phyloP scores from a whole-genome alignment of 2,113 vertebrate species.

The Athene cunicularia region DNA sequence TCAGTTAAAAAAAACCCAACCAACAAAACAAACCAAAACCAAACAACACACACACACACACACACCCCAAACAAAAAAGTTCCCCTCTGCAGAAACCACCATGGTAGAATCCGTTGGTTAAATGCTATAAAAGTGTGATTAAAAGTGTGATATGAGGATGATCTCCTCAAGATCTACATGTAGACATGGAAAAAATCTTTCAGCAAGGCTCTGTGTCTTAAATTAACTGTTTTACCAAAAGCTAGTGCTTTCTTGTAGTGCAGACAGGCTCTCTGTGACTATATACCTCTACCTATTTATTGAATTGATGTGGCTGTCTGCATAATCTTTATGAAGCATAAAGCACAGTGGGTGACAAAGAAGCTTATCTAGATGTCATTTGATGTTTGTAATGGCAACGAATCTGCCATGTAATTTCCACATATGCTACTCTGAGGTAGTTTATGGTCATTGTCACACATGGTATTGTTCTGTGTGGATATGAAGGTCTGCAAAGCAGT shows the following conservation, averaged over 20 bases:
- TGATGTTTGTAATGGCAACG: not conserved
- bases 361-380: not conserved
- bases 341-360: slow-evolving; percentile 26
- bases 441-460: not conserved
- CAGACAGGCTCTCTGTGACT: not conserved
- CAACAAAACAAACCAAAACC: too few species aligned
- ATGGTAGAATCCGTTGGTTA: not conserved
- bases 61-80: too few species aligned
- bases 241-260: not conserved
- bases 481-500: not conserved
- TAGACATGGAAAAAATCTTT: slow-evolving; percentile 10
- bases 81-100: not conserved
- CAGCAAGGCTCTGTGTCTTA: slow-evolving; percentile 22
- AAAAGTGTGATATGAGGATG: not conserved
- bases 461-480: slow-evolving; percentile 53
- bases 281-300: slow-evolving; percentile 31
- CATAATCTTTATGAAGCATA: slow-evolving; percentile 42
- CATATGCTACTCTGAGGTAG: not conserved
- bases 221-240: not conserved
- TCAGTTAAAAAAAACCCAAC: not conserved
- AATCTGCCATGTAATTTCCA: not conserved
- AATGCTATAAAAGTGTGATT: not conserved
- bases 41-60: too few species aligned
- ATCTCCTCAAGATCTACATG: not conserved
- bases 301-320: slow-evolving; percentile 18